phyloP scores from a whole-genome alignment of 1,140 invertebrate genomes.

The Stegodyphus mimosarum region DNA sequence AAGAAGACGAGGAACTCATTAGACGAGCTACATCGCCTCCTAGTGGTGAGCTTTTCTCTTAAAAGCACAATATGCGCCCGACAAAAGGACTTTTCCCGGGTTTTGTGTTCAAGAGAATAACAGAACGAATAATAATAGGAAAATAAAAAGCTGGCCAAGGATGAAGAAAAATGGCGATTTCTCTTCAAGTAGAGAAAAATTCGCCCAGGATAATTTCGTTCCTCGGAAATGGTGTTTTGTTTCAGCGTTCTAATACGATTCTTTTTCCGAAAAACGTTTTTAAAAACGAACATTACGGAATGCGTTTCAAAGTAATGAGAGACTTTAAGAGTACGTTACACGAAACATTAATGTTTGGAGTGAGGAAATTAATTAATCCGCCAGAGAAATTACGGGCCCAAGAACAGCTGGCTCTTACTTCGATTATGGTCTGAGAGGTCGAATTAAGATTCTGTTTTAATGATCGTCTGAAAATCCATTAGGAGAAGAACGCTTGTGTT shows the following conservation, averaged over 20 bases:
- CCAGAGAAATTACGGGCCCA: conserved; percentile 29
- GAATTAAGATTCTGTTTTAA: background rate
- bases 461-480: conserved; percentile 18
- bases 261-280: background rate
- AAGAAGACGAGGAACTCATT: too few species aligned
- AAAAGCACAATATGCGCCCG: conserved; percentile 48
- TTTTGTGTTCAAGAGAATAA: background rate
- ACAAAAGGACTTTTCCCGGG: conserved; percentile 31
- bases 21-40: conserved; percentile 17
- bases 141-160: conserved; percentile 15
- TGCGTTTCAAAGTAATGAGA: conserved; percentile 37
- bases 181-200: background rate
- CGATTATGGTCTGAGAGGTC: conserved; percentile 11
- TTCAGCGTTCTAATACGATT: conserved; percentile 24
- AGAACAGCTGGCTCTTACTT: conserved; percentile 25
- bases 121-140: background rate
- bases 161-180: background rate
- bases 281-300: conserved; percentile 26
- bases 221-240: conserved; percentile 29
- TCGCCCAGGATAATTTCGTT: background rate
- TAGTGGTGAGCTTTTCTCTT: conserved; percentile 31
- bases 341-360: conserved; percentile 52
- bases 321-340: conserved; percentile 40
- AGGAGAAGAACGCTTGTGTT: background rate
- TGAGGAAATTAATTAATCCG: conserved; percentile 41